Percentiles rank a stretch among this genome's conserved stretches.
phyloP scores from a whole-genome alignment of 35 echinoderm and acorn worm species.

The Chiridota heheva region DNA sequence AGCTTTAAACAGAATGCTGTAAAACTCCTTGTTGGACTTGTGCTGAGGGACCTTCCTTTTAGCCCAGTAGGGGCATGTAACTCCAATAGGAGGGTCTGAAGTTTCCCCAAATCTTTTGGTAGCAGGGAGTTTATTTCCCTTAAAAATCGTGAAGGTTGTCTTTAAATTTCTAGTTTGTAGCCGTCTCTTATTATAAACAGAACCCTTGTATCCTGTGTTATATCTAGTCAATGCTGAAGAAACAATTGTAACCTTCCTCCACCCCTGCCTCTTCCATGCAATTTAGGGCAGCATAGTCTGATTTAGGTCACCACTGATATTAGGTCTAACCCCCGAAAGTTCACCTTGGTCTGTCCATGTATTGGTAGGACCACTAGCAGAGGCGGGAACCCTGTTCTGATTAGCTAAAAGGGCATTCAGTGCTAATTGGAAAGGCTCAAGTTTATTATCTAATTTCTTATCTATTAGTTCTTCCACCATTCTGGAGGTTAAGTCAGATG shows the following conservation, averaged over 20 bases:
- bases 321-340: too few species aligned
- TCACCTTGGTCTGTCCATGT: too few species aligned
- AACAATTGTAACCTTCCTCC: neutral
- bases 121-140: neutral
- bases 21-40: neutral
- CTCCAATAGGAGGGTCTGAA: neutral
- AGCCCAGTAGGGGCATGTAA: neutral
- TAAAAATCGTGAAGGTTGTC: neutral
- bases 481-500: too few species aligned
- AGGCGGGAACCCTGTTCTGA: neutral
- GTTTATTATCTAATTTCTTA: neutral
- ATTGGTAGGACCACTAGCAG: too few species aligned
- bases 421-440: neutral
- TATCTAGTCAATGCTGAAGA: neutral
- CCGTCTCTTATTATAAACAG: neutral
- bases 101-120: neutral
- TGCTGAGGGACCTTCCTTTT: neutral
- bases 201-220: conserved; percentile 1
- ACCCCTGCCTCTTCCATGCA: neutral
- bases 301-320: neutral
- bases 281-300: neutral
- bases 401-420: neutral
- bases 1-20: neutral
- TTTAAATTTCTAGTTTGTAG: neutral
- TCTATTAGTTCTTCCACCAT: neutral